Percentiles rank a stretch among this genome's conserved stretches.
phyloP scores from a whole-genome alignment of 2,888 invertebrate genomes.

The Schizotus pectinicornis region DNA sequence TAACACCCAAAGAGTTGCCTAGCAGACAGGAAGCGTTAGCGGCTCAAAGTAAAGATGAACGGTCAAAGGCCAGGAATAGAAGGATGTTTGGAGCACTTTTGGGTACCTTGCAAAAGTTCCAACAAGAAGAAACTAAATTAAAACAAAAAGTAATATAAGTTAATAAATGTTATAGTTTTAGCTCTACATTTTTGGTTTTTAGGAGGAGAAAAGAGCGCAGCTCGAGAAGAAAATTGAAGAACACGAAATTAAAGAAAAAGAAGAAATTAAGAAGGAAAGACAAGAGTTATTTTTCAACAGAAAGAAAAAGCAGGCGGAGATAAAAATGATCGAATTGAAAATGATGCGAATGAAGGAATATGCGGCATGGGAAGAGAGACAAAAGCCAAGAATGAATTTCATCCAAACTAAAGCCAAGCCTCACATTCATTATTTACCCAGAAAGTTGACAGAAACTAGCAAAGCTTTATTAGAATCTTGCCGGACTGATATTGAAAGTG shows the following conservation, averaged over 20 bases:
- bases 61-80: slow-evolving; percentile 82
- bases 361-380: slow-evolving; percentile 84
- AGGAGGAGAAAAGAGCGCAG: slow-evolving; percentile 82
- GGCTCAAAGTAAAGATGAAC: slow-evolving; percentile 81
- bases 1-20: slow-evolving; percentile 79
- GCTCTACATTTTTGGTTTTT: slow-evolving; percentile 32
- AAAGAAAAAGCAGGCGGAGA: slow-evolving; percentile 86
- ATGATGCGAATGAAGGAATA: slow-evolving; percentile 88
- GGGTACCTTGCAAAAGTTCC: slow-evolving; percentile 94
- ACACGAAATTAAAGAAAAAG: slow-evolving; percentile 85
- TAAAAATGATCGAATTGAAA: slow-evolving; percentile 88
- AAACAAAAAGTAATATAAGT: slow-evolving; percentile 74
- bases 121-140: slow-evolving; percentile 89
- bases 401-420: slow-evolving; percentile 89
- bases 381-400: slow-evolving; percentile 78
- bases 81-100: slow-evolving; percentile 96
- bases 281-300: slow-evolving; percentile 85
- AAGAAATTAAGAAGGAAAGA: slow-evolving; percentile 81
- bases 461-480: slow-evolving; percentile 70
- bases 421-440: slow-evolving; percentile 86
- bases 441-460: slow-evolving; percentile 73
- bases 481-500: slow-evolving; percentile 70
- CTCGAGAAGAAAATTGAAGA: slow-evolving; percentile 95
- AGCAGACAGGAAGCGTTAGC: slow-evolving; percentile 81
- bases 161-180: slow-evolving; percentile 9